Percentiles rank a stretch among this genome's conserved stretches.
These are phyloP conservation scores for Erpornis zantholeuca DNA, from an alignment of 2,113 vertebrate species.

Conservation along the genomic window DNA sequence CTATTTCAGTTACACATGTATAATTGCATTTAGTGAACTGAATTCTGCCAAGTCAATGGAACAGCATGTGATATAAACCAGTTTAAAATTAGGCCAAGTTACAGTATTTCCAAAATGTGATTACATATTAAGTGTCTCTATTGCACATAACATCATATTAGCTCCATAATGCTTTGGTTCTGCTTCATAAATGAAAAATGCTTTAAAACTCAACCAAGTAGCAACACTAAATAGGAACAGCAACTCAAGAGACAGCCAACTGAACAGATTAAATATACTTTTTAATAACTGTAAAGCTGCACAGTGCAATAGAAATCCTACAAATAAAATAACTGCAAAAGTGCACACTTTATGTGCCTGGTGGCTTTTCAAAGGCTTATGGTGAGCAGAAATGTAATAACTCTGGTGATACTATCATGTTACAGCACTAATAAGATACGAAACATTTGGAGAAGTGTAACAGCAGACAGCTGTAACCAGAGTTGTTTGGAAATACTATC, in stretches of 20 bases:
- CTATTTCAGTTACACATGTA: not conserved
- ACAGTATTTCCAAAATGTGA: not conserved
- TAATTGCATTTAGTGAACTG: not conserved
- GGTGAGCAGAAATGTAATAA: not conserved
- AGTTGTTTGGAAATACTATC: not conserved
- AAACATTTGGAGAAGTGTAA: not conserved
- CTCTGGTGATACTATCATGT: not conserved
- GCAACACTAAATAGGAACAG: not conserved
- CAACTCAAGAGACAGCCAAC: not conserved
- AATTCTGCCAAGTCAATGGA: slow-evolving; percentile 8
- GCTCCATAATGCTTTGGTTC: not conserved
- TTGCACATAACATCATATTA: not conserved
- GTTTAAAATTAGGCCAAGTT: slow-evolving; percentile 11
- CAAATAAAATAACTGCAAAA: not conserved
- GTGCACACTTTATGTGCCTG: not conserved
- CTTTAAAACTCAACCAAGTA: slow-evolving; percentile 32
- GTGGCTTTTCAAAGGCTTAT: not conserved
- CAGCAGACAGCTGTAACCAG: not conserved
- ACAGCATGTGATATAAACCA: not conserved
- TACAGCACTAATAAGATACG: not conserved
- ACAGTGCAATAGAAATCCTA: slow-evolving; percentile 2
- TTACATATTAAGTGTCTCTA: not conserved
- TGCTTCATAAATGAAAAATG: slow-evolving; percentile 7
- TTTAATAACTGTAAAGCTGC: slow-evolving; percentile 1
- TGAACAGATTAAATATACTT: not conserved